Evolutionary conservation across 2,888 invertebrate genomes (phyloP), one percentile per base, ranked within the genome.

Genomic region (Clunio marinus): DNA sequence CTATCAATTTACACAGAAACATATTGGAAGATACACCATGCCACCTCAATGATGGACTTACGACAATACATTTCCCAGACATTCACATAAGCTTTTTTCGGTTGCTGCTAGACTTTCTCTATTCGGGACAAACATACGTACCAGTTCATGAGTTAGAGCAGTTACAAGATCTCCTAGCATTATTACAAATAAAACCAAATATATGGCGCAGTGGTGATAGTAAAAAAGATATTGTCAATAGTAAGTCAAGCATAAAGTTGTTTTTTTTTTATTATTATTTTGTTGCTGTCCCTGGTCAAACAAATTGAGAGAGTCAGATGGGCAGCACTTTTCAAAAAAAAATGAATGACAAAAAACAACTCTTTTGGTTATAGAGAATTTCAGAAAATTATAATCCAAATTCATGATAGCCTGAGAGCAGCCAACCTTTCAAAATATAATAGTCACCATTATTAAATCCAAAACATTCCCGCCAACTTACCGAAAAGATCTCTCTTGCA

Each of bases 121-220:
- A 93, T 78, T 90, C 91, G 73, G 92, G 92, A 70, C 91, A 92
- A 80, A 90, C 91, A 71, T 79, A 78, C 72, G 78, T 80, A 65
- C 77, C 78, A 20, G 78, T 79, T 15, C 73, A 78, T 73, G 91
- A 92, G 81, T 85, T 92, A 73, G 88, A 88, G 75, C 89, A 88
- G 75, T 84, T 92, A 81, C 88, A 89, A 80, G 91, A 91, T 78
- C 80, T 92, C 69, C 87, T 92, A 77, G 88, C 91, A 77, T 80
- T 92, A 73, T 79, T 92, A 74, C 91, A 91, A 82, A 92, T 92
- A 72, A 91, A 91, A 79, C 89, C 91, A 71, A 91, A 91, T 74
- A 86, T 88, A 74, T 88, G 88, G 87, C 82, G 83, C 75, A 82
- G 83, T 45, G 77, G 76, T 46, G 77, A 78, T 76, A 71, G 69